Evolutionary conservation across 2,888 invertebrate genomes (phyloP).

Genomic region (Ischnura elegans): DNA sequence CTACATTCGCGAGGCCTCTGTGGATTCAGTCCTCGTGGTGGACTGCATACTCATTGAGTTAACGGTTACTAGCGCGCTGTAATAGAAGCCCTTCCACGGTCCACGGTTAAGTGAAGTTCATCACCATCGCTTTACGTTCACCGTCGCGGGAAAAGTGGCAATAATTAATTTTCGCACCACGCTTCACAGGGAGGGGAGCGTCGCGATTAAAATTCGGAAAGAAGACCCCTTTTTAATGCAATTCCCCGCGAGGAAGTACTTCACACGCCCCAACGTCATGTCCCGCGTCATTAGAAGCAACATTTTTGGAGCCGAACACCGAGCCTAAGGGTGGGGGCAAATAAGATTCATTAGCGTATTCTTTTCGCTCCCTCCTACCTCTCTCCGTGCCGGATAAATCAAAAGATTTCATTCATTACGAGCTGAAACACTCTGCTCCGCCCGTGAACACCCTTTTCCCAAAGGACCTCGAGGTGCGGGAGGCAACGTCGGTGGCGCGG

Average conservation of each 20-base stretch:
- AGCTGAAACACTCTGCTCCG: not conserved
- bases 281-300: not conserved
- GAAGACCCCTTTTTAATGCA: not conserved
- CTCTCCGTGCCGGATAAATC: not conserved
- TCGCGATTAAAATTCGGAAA: not conserved
- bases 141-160: not conserved
- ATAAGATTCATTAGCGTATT: conserved; percentile 7
- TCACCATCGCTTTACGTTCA: not conserved
- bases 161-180: not conserved
- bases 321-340: not conserved
- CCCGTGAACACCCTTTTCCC: too few relatives aligned
- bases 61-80: too few relatives aligned
- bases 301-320: not conserved
- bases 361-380: too few relatives aligned
- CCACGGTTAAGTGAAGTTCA: not conserved
- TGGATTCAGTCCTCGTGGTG: too few relatives aligned
- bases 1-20: too few relatives aligned
- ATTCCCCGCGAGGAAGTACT: not conserved
- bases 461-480: not conserved
- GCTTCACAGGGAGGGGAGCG: not conserved
- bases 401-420: conserved; percentile 2
- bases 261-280: not conserved
- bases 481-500: not conserved
- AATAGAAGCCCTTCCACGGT: not conserved
- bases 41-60: too few relatives aligned